Evolutionary conservation across 2,888 invertebrate genomes (phyloP).

Genomic region (Euclidia mi): DNA sequence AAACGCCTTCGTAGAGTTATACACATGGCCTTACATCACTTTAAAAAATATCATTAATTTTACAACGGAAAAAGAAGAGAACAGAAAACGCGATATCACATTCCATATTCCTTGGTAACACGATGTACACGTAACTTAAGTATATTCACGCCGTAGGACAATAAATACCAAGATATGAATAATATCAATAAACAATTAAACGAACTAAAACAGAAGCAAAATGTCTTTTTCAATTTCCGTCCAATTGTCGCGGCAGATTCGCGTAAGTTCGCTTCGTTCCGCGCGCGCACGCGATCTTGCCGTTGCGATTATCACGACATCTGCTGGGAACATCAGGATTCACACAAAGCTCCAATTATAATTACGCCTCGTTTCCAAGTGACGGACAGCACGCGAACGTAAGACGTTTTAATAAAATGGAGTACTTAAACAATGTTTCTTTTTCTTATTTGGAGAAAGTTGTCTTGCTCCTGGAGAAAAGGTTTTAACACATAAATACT

Average conservation of each 20-base stretch:
- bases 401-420: constrained; percentile 4
- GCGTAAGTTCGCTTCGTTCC: constrained; percentile 41
- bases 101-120: too few species aligned
- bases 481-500: too few species aligned
- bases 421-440: not conserved
- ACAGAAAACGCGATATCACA: too few species aligned
- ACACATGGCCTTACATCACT: too few species aligned
- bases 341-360: constrained; percentile 58
- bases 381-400: constrained; percentile 41
- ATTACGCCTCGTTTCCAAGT: constrained; percentile 37
- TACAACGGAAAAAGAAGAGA: too few species aligned
- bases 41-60: too few species aligned
- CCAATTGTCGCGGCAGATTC: constrained; percentile 45
- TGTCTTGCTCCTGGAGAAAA: too few species aligned
- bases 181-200: not conserved
- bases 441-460: not conserved
- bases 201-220: constrained; percentile 1
- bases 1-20: too few species aligned
- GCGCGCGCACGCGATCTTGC: constrained; percentile 53
- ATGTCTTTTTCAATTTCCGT: constrained; percentile 13
- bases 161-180: not conserved
- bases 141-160: too few species aligned
- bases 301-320: constrained; percentile 62
- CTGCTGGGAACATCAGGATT: constrained; percentile 65
- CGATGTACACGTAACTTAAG: too few species aligned